phyloP scores from a whole-genome alignment of 1,140 invertebrate species.

The Tenebrio molitor region DNA sequence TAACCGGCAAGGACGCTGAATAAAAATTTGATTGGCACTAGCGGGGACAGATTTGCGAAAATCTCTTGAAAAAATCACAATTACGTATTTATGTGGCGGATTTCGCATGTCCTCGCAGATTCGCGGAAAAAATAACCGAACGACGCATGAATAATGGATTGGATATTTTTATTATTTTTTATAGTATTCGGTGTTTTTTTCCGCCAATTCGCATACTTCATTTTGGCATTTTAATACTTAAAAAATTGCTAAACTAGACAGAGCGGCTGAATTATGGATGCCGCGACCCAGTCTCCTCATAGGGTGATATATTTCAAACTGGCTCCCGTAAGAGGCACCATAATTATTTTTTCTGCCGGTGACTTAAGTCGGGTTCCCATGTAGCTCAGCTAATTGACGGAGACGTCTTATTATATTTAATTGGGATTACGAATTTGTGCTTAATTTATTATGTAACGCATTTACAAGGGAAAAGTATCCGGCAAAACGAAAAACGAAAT shows the following conservation, averaged over 20 bases:
- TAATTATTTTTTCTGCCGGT: background rate
- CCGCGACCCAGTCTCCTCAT: background rate
- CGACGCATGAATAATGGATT: constrained; percentile 1
- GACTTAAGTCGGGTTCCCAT: background rate
- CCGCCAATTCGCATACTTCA: constrained; percentile 1
- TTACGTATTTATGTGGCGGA: too few relatives aligned
- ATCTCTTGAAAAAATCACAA: too few relatives aligned
- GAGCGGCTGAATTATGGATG: background rate
- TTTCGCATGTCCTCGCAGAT: too few relatives aligned
- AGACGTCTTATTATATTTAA: background rate
- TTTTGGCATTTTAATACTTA: constrained; percentile 8
- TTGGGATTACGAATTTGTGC: background rate
- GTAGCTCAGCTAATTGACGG: background rate
- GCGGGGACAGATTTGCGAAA: too few relatives aligned
- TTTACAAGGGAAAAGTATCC: too few relatives aligned
- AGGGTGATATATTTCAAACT: constrained; percentile 2
- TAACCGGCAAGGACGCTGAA: too few relatives aligned
- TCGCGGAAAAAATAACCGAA: background rate
- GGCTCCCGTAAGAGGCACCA: background rate
- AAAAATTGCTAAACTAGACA: background rate
- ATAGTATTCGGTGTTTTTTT: background rate
- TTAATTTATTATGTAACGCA: too few relatives aligned
- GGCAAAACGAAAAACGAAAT: too few relatives aligned
- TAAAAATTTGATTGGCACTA: too few relatives aligned
- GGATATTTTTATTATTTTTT: background rate